Base-by-base conservation (phyloP, 2,888 invertebrate species). In the Lutraria lutraria region DNA sequence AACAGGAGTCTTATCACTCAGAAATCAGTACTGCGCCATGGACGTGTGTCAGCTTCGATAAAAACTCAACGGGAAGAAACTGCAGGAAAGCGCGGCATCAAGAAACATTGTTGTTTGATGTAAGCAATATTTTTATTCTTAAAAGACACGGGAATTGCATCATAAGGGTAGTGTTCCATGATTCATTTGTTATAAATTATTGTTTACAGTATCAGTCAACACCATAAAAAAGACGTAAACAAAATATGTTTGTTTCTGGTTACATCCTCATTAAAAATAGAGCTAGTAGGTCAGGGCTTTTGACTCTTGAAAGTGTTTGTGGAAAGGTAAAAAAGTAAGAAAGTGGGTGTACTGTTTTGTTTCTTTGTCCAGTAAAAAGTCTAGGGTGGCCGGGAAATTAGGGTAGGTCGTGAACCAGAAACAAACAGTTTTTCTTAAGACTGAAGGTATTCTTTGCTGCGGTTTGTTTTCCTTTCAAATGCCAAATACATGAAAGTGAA, bases 1-100 rank as follows among this genome's bases (percentile, higher is more conserved):
- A 86, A 68, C 83, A 88, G 85, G 63, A 82, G 86, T 60, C 81
- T 82, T 72, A 54, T 72, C 82, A 43, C 82, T 88, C 88, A 88
- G 83, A 85, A 85, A 83, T 86, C 88, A 79, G 63, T 43, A 10
- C 79, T 80, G 76, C 60, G 34, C 79, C 79, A 85, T 80, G 85
- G 85, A 85, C 31, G 85, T 60, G 31, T 85, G 60, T 85, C 80
- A 80, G 85, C 29, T 34, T 80, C 43, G 85, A 85, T 85, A 85
- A 85, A 85, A 85, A 79, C 85, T 29, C 80, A 31, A 80, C 21
- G 80, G 79, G 81, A 34, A 85, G 85, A 80, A 76, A 76, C 76
- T 76, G 34, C 76, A 76, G 76, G 76, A 76, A 76, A 76, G 76
- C 76, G 31, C 31, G 76, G 76, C 76, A 76, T 34, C 31, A 34